Evolutionary conservation across 2,113 vertebrate genomes (phyloP), one percentile per base, ranked within the genome.

Genomic region (Probosciger aterrimus): DNA sequence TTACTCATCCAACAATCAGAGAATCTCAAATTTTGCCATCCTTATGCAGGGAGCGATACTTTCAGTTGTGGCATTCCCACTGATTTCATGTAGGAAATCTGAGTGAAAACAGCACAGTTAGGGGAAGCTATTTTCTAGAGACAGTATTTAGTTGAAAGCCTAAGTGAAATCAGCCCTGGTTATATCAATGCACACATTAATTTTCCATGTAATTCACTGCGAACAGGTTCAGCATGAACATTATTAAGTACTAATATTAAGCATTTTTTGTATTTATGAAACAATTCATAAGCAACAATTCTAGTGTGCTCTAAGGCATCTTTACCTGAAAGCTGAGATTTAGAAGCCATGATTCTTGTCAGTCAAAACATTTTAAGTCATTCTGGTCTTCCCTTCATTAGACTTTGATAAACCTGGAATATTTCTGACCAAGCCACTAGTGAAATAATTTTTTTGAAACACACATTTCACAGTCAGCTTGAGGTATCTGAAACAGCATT

Each of bases 341-440:
- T 53, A 73, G 67, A 92, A 96, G 49, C 49, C 8, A 20, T 84
- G 63, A 75, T 14, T 83, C 18, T 68, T 46, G 23, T 75, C 46
- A 81, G 46, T 81, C 43, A 75, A 86, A 86, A 44, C 57, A 81
- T 17, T 88, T 70, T 52, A 50, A 75, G 24, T 76, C 14, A 16
- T 75, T 93, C 37, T 37, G 33, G 5, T 86, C 31, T 82, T 93
- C 57, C 70, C 57, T 95, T 92, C 80, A 84, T 68, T 75, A 77
- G 49, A 47, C 49, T 94, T 80, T 18, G 13, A 93, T 13, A 86
- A 77, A 78, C 35, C 33, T 82, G 35, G 18, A 94, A 25, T 92
- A 91, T 94, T 88, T 95, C 67, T 82, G 57, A 94, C 64, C 39
- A 95, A 90, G 86, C 41, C 57, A 88, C 83, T 15, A 86, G 52